Conservation (phyloP, 2,888 invertebrate species). For the Diarsia dahlii region DNA sequence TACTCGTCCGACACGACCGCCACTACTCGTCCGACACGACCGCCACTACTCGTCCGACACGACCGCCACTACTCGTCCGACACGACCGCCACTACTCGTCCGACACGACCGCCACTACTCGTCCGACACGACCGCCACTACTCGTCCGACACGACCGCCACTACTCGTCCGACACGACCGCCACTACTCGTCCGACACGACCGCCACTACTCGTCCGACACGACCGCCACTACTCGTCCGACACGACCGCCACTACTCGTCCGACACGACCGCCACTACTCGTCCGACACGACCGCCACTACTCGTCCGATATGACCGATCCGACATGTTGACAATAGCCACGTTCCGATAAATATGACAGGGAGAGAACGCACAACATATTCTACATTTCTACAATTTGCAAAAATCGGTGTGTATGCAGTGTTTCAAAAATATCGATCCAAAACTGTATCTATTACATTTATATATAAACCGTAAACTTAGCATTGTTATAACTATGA, state of each 20-base stretch:
- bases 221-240: no score
- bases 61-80: background rate
- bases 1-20: background rate
- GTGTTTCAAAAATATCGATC: background rate
- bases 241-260: slow-evolving; percentile 7
- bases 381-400: background rate
- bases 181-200: background rate
- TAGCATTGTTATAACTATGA: slow-evolving; percentile 7
- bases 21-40: background rate
- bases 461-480: background rate
- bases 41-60: slow-evolving; percentile 31
- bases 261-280: slow-evolving; percentile 6
- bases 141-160: slow-evolving; percentile 23
- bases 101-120: slow-evolving; percentile 1
- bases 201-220: background rate
- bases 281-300: background rate
- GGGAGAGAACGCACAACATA: background rate
- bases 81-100: slow-evolving; percentile 6
- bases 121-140: no score
- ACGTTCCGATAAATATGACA: background rate
- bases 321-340: background rate
- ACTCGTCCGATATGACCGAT: background rate
- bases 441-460: background rate
- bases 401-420: background rate
- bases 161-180: slow-evolving; percentile 12